Evolutionary conservation across 2,113 vertebrate species (phyloP), one percentile per base, ranked within the genome.

Genomic region (Ageneiosus marmoratus): DNA sequence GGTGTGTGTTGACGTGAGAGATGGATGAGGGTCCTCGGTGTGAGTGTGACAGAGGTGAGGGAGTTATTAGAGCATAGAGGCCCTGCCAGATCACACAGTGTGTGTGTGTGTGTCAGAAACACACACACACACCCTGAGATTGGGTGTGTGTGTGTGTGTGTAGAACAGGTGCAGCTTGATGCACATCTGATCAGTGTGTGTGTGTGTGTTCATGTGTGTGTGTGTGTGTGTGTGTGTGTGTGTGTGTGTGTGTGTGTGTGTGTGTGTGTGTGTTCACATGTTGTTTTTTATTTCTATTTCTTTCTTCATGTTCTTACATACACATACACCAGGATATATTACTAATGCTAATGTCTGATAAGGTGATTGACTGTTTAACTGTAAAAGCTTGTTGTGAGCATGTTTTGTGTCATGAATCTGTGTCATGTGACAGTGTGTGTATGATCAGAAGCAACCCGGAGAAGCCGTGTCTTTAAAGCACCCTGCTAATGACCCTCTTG

Each of bases 131-230:
- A 70, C 67, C n/a, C 83, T 87, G 81, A 83, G 83, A 85, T 83
- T 77, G n/a, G 79, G 81, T 85, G 83, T 81, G 77, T 83, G 82
- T 62, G 86, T 80, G 83, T 77, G 81, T 83, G 53, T 80, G 77
- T 77, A 77, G 72, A 85, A 85, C 86, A 85, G 86, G 77, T 85
- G 83, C 79, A 84, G 62, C 56, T 74, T 73, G 77, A 84, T 56
- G 62, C 51, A n/a, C 53, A 79, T 85, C 62, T 80, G 37, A 77
- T 37, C 72, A 76, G 29, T 74, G 44, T 76, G 44, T 62, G 44
- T 24, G 60, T 80, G 78, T 29, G 27, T 79, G 11, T 67, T 63
- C 10, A 20, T 50, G n/a, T 56, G 29, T 41, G 56, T 41, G 37
- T 41, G 5, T 41, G 5, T 3, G 37, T 41, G 22, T 58, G 32